Conservation (phyloP, 2,797 vertebrate species). For the Petrocephalus sullivani region DNA sequence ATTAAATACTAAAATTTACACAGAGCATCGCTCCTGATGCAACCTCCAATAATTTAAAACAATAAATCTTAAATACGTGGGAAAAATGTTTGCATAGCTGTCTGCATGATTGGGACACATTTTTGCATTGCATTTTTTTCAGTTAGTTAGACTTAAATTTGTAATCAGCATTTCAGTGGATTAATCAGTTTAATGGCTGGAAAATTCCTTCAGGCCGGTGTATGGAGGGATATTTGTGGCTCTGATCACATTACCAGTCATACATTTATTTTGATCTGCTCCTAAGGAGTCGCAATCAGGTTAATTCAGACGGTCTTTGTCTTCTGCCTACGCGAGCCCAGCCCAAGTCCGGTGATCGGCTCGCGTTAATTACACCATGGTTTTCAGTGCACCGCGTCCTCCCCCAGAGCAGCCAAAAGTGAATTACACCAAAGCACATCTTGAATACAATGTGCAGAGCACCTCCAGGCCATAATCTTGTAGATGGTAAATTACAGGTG, state of each 20-base stretch:
- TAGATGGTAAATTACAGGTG: neutral
- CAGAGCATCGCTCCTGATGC: neutral
- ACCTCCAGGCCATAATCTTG: conserved; percentile 7
- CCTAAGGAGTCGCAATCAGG: conserved; percentile 19
- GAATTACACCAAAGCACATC: neutral
- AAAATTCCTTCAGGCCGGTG: conserved; percentile 67
- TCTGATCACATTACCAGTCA: conserved; percentile 7
- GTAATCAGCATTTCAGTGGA: conserved; percentile 76
- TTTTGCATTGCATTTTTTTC: conserved; percentile 47
- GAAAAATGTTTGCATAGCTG: conserved; percentile 27
- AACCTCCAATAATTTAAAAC: neutral
- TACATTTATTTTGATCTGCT: conserved; percentile 13
- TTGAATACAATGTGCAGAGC: neutral
- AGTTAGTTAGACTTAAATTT: conserved; percentile 46
- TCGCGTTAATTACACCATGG: neutral
- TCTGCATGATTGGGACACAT: conserved; percentile 55
- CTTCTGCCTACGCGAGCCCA: neutral
- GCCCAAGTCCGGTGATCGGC: neutral
- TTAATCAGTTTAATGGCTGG: conserved; percentile 77
- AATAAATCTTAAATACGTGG: neutral
- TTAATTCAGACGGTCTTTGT: conserved; percentile 1
- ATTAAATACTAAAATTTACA: neutral
- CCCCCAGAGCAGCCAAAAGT: neutral
- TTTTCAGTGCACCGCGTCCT: neutral
- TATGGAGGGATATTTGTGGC: conserved; percentile 48